These are phyloP conservation scores for Cygnus olor DNA, from an alignment of 2,797 vertebrate genomes.

Conservation along the genomic window DNA sequence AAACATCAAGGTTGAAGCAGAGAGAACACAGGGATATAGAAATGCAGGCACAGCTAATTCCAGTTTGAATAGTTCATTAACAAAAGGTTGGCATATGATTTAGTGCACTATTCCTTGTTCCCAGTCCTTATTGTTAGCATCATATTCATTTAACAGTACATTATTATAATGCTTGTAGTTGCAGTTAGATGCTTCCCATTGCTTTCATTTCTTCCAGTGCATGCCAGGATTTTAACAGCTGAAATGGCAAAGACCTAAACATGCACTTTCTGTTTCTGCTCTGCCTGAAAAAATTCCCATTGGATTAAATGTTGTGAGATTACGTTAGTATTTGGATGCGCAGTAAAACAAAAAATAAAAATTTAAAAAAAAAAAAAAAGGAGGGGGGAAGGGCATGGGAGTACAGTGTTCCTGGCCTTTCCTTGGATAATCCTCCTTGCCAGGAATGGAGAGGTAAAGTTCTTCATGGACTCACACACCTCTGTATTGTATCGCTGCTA, in stretches of 20 bases:
- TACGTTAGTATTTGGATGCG: not conserved
- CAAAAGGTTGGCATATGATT: not conserved
- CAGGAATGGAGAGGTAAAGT: not conserved
- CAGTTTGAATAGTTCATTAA: not conserved
- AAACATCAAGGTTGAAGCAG: not conserved
- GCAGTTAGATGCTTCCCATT: not conserved
- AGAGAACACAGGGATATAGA: not conserved
- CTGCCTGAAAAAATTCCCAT: not conserved
- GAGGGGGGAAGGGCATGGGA: not conserved
- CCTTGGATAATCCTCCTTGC: not conserved
- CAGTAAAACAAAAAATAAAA: not conserved
- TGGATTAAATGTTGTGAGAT: not conserved
- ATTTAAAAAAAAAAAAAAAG: not conserved
- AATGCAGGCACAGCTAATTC: not conserved
- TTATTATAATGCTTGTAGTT: accelerated
- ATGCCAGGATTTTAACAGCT: not conserved
- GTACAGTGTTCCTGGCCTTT: not conserved
- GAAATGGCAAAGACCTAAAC: not conserved
- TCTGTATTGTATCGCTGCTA: not conserved
- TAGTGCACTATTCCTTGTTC: not conserved
- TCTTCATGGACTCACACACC: not conserved
- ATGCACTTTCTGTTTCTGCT: not conserved
- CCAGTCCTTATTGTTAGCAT: not conserved
- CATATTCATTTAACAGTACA: not conserved
- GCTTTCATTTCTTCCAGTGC: not conserved